Percentiles rank a stretch among this genome's conserved stretches.
Evolutionary conservation across 1,140 invertebrate genomes (phyloP).

Genomic region (Musca domestica): DNA sequence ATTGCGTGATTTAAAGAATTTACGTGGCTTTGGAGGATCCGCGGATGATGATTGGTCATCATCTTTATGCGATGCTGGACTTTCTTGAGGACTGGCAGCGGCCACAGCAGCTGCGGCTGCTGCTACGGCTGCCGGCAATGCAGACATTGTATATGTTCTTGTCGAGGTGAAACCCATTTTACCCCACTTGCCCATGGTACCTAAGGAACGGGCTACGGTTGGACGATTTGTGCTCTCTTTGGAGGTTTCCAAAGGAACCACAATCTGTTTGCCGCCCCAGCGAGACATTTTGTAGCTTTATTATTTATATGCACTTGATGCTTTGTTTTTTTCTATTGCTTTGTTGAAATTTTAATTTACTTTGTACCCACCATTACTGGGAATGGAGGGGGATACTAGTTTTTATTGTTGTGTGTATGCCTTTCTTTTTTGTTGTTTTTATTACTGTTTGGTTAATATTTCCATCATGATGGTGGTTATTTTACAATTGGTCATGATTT

Average conservation of each 20-base stretch:
- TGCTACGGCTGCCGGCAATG: slow-evolving; percentile 42
- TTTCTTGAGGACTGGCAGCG: slow-evolving; percentile 57
- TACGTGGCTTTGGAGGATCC: slow-evolving; percentile 72
- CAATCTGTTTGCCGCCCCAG: slow-evolving; percentile 63
- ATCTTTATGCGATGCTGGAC: slow-evolving; percentile 60
- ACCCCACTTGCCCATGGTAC: slow-evolving; percentile 89
- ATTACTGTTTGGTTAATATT: not conserved
- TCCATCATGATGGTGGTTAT: not conserved
- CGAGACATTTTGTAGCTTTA: slow-evolving; percentile 57
- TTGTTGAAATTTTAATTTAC: not conserved
- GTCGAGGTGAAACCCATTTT: slow-evolving; percentile 90
- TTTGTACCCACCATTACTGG: not conserved
- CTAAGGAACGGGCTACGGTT: slow-evolving; percentile 81
- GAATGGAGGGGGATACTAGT: too few relatives aligned
- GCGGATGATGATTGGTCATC: slow-evolving; percentile 56
- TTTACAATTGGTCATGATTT: slow-evolving; percentile 1
- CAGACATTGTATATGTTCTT: slow-evolving; percentile 60
- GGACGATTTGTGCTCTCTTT: slow-evolving; percentile 86
- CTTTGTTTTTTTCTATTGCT: slow-evolving; percentile 8
- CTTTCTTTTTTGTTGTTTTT: not conserved
- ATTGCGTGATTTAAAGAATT: slow-evolving; percentile 87
- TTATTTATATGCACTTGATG: not conserved
- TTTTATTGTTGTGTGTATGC: not conserved
- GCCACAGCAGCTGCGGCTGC: slow-evolving; percentile 52
- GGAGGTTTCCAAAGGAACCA: slow-evolving; percentile 60